phyloP scores from a whole-genome alignment of 1,140 invertebrate species.

The Leucophenga varia region DNA sequence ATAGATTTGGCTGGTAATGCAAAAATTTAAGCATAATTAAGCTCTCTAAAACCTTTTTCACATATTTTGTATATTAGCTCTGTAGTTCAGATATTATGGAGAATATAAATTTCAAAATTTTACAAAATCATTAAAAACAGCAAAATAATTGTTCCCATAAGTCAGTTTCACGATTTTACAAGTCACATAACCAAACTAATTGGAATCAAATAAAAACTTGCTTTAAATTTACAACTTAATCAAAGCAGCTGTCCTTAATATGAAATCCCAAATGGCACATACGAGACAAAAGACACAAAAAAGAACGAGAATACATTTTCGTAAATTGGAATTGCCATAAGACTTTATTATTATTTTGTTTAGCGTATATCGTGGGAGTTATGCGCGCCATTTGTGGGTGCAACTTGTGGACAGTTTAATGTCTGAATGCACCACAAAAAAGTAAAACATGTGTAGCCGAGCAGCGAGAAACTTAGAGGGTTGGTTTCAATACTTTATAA shows the following conservation, averaged over 20 bases:
- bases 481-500: neutral
- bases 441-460: conserved; percentile 34
- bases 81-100: too few species aligned
- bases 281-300: conserved; percentile 30
- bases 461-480: conserved; percentile 26
- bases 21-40: too few species aligned
- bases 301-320: conserved; percentile 9
- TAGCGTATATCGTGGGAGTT: too few species aligned
- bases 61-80: too few species aligned
- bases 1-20: too few species aligned
- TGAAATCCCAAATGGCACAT: conserved; percentile 36
- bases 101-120: too few species aligned
- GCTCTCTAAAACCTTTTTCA: too few species aligned
- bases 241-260: conserved; percentile 33
- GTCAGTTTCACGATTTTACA: too few species aligned
- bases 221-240: conserved; percentile 53
- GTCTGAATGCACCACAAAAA: neutral
- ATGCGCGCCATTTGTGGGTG: conserved; percentile 22
- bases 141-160: too few species aligned
- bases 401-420: conserved; percentile 27
- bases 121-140: too few species aligned
- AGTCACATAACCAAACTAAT: too few species aligned
- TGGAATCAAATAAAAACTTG: too few species aligned
- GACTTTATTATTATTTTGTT: conserved; percentile 4
- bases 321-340: conserved; percentile 7